Conservation (phyloP, 2,797 vertebrate species). For the Gymnopithys bicolor region DNA sequence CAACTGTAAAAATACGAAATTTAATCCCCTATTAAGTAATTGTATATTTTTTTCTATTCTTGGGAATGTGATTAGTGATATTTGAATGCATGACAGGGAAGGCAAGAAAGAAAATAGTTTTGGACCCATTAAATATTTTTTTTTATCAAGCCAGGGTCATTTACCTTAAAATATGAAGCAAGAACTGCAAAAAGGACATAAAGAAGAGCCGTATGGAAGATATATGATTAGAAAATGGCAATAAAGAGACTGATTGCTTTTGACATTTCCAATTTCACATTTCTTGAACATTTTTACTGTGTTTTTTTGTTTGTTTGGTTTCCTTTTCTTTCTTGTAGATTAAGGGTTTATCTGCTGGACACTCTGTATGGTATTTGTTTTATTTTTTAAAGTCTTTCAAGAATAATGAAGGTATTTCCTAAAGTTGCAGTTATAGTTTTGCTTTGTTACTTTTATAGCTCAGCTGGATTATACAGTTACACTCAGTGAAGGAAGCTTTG, state of each 20-base stretch:
- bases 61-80: not conserved
- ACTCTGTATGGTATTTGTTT: not conserved
- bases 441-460: not conserved
- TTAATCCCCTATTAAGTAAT: not conserved
- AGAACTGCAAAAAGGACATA: not conserved
- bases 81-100: not conserved
- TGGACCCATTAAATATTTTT: not conserved
- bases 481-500: not conserved
- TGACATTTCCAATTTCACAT: not conserved
- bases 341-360: not conserved
- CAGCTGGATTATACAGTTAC: not conserved
- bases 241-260: not conserved
- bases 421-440: not conserved
- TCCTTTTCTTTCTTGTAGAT: not conserved
- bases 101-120: not conserved
- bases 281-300: not conserved
- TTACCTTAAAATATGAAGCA: not conserved
- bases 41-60: not conserved
- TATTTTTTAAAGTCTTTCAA: not conserved
- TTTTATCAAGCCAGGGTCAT: not conserved
- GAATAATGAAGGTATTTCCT: not conserved
- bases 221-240: not conserved
- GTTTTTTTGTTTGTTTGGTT: not conserved
- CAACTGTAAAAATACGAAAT: not conserved
- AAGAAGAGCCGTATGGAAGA: not conserved